Conservation (phyloP, 1,140 invertebrate species). For the Gryllus bimaculatus region DNA sequence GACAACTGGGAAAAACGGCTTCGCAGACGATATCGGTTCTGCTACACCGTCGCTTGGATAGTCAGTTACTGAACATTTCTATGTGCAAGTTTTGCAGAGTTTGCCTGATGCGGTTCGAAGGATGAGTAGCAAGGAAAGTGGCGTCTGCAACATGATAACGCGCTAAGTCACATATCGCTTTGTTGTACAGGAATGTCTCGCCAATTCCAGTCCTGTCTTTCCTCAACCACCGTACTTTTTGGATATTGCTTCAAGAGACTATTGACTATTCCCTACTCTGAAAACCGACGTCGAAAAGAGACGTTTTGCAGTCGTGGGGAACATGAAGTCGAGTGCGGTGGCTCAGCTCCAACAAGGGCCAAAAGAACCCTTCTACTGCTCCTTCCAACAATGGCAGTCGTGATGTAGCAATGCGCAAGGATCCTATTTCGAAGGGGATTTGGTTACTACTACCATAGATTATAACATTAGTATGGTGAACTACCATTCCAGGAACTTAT, state of each 20-base stretch:
- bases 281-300: background rate
- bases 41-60: background rate
- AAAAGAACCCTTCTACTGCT: background rate
- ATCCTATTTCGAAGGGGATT: conserved; percentile 10
- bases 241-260: background rate
- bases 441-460: background rate
- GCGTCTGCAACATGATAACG: background rate
- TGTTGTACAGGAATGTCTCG: background rate
- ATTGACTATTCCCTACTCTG: background rate
- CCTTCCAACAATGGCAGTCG: conserved; percentile 7
- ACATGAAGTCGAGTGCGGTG: conserved; percentile 7
- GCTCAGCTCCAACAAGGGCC: background rate
- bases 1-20: background rate
- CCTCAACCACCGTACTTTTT: background rate
- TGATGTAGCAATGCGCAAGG: conserved; percentile 9
- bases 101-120: background rate
- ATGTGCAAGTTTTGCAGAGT: too few relatives aligned
- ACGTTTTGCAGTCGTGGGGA: background rate
- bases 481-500: conserved; percentile 6
- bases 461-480: background rate
- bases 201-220: background rate
- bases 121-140: background rate
- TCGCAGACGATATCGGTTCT: background rate
- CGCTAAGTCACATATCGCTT: background rate
- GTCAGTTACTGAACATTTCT: background rate